phyloP scores from a whole-genome alignment of 1,140 invertebrate species.

The Campodea augens region DNA sequence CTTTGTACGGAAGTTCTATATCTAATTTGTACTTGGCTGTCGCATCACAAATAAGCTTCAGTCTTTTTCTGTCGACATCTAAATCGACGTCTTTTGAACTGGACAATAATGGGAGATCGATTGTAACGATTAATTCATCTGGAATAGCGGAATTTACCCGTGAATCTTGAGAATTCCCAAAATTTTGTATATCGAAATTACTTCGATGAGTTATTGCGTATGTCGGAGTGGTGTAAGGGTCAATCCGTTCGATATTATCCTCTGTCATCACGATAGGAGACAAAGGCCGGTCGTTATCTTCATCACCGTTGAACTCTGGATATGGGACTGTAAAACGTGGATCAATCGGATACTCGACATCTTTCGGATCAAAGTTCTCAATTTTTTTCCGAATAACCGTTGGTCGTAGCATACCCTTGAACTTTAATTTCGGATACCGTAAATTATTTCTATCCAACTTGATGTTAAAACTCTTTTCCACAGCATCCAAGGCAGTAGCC shows the following conservation, averaged over 20 bases:
- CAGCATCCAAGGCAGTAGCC: conserved; percentile 61
- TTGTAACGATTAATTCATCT: conserved; percentile 51
- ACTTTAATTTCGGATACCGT: conserved; percentile 59
- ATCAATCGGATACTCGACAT: too few species aligned
- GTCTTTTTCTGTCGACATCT: conserved; percentile 55
- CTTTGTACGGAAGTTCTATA: conserved; percentile 52
- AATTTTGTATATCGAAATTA: conserved; percentile 66
- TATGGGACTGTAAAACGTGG: too few species aligned
- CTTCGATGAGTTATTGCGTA: conserved; percentile 62
- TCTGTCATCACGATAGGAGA: too few species aligned
- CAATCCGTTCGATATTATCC: conserved; percentile 15
- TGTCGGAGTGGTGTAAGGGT: conserved; percentile 46
- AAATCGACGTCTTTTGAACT: conserved; percentile 49
- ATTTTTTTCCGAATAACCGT: conserved; percentile 51
- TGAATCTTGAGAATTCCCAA: conserved; percentile 36
- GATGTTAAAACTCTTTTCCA: conserved; percentile 57
- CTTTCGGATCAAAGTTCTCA: background rate
- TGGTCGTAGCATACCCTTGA: conserved; percentile 51
- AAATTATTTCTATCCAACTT: conserved; percentile 60
- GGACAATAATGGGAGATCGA: conserved; percentile 59
- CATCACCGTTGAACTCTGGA: too few species aligned
- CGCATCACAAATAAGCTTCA: conserved; percentile 48
- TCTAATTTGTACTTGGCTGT: conserved; percentile 66
- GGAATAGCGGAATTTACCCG: conserved; percentile 52
- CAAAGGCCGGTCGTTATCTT: too few species aligned